Conservation (phyloP, 2,888 invertebrate genomes). For the Sphecodes monilicornis region DNA sequence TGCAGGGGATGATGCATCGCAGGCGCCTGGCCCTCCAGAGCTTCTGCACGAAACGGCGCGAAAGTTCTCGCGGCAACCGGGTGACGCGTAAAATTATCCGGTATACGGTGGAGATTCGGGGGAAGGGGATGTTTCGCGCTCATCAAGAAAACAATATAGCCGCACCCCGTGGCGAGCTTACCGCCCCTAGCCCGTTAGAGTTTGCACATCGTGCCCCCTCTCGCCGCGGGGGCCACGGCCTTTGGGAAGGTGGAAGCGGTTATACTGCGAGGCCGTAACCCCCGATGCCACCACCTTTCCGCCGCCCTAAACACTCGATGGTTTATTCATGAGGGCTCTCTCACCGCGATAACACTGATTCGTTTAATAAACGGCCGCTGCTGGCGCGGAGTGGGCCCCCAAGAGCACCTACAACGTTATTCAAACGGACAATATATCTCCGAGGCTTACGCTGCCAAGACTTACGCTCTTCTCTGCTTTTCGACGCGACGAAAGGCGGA, state of each 20-base stretch:
- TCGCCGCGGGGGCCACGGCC: conserved; percentile 16
- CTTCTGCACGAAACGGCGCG: background rate
- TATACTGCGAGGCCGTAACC: conserved; percentile 68
- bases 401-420: conserved; percentile 77
- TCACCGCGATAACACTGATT: conserved; percentile 84
- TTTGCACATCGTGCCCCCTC: conserved; percentile 55
- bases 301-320: conserved; percentile 82
- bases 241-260: conserved; percentile 62
- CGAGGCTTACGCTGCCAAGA: conserved; percentile 80
- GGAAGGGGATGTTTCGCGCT: conserved; percentile 80
- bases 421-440: conserved; percentile 82
- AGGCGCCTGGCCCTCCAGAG: background rate
- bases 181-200: conserved; percentile 72
- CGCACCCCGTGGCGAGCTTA: conserved; percentile 83
- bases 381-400: conserved; percentile 66
- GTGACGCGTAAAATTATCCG: conserved; percentile 70
- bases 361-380: conserved; percentile 83
- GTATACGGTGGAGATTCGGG: conserved; percentile 61
- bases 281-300: conserved; percentile 70
- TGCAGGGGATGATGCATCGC: conserved; percentile 5
- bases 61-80: conserved; percentile 32
- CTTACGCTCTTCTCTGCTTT: conserved; percentile 64
- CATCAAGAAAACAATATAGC: conserved; percentile 84
- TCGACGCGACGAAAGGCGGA: conserved; percentile 41
- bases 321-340: conserved; percentile 84